A percentile compares a stretch with the other conserved stretches of the same genome.
Conservation (phyloP, 1,140 invertebrate species). For the Spodoptera frugiperda region DNA sequence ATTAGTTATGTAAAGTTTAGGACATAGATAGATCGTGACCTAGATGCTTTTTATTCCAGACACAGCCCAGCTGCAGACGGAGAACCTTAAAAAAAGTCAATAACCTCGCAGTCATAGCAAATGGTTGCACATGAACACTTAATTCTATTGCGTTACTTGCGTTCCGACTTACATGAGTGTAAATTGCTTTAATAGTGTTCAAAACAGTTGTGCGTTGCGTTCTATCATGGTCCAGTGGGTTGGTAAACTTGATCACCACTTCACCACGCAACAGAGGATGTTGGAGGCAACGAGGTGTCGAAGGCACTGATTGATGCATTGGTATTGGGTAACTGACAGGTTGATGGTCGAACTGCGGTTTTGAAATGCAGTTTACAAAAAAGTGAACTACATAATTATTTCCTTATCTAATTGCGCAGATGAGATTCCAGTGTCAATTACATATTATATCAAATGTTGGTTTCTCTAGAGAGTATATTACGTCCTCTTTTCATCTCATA, state of each 20-base stretch:
- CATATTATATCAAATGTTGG: no score
- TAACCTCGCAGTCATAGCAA: constrained; percentile 2
- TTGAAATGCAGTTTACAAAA: no score
- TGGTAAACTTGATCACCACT: background rate
- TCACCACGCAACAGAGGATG: constrained; percentile 17
- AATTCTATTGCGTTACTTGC: constrained; percentile 13
- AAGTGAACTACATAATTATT: background rate
- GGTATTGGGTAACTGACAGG: background rate
- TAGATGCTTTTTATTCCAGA: no score
- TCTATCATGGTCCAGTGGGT: constrained; percentile 23
- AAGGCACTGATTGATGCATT: background rate
- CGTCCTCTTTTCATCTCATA: no score
- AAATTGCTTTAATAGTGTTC: constrained; percentile 38
- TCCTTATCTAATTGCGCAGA: no score
- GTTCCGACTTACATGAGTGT: constrained; percentile 32
- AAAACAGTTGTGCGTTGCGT: constrained; percentile 6
- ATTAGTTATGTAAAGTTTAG: no score
- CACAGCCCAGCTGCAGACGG: background rate
- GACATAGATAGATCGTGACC: no score
- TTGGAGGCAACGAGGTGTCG: background rate
- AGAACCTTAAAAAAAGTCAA: constrained; percentile 10
- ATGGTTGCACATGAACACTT: constrained; percentile 21
- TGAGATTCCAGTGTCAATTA: no score
- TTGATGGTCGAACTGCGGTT: background rate
- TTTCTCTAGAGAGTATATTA: no score